Percentiles rank a stretch among this genome's conserved stretches.
phyloP scores from a whole-genome alignment of 2,888 invertebrate genomes.

The Hirtodrosophila cameraria region DNA sequence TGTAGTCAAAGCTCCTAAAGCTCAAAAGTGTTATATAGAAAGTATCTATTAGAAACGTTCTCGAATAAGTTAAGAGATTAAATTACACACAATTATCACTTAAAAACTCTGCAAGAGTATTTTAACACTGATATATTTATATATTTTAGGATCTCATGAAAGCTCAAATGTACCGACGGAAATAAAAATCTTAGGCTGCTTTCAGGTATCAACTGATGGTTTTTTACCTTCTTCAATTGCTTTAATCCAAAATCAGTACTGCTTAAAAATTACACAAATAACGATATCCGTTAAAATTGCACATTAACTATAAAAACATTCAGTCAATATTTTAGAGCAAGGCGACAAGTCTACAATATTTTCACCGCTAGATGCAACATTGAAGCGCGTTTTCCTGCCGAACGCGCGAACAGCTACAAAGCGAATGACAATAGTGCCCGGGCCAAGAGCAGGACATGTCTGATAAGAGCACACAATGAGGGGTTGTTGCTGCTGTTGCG shows the following conservation, averaged over 20 bases:
- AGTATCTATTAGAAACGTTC: no score
- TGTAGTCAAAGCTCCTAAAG: no score
- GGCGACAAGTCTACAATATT: conserved; percentile 4
- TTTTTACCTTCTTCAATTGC: conserved; percentile 24
- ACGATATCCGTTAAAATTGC: conserved; percentile 30
- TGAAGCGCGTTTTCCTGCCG: conserved; percentile 56
- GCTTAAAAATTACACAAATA: neutral
- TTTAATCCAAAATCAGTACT: conserved; percentile 17
- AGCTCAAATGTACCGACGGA: neutral
- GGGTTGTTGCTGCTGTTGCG: conserved; percentile 49
- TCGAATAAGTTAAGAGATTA: no score
- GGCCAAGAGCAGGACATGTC: conserved; percentile 38
- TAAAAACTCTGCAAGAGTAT: no score
- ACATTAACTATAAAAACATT: conserved; percentile 20
- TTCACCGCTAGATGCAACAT: conserved; percentile 18
- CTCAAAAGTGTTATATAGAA: no score
- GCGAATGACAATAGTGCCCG: conserved; percentile 54
- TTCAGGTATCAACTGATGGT: no score
- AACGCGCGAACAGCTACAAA: conserved; percentile 53
- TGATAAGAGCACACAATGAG: conserved; percentile 55
- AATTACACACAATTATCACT: no score
- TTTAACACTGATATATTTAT: no score
- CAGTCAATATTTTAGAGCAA: neutral
- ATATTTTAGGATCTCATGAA: no score
- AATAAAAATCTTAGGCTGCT: neutral